These are phyloP conservation scores for Drosophila bocqueti DNA, from an alignment of 1,140 invertebrate species.

Conservation along the genomic window DNA sequence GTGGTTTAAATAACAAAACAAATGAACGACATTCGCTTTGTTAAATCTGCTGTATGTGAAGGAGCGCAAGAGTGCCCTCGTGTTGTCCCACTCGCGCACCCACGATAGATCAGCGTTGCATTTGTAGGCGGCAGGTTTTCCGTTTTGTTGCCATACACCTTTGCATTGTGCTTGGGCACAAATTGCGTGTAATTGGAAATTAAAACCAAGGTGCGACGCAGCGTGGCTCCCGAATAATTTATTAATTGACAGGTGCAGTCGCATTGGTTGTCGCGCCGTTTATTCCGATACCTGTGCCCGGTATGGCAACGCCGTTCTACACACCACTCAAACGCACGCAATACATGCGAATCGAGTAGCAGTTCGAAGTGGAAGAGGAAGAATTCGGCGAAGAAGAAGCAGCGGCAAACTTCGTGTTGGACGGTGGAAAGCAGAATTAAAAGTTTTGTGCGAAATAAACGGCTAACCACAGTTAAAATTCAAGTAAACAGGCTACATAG, in stretches of 20 bases:
- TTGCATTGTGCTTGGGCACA: neutral
- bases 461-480: conserved; percentile 5
- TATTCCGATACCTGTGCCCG: conserved; percentile 34
- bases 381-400: conserved; percentile 63
- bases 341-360: conserved; percentile 70
- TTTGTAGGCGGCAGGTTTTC: conserved; percentile 61
- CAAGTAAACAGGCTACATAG: neutral
- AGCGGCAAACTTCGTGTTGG: conserved; percentile 76
- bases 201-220: neutral
- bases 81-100: conserved; percentile 54
- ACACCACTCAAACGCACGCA: conserved; percentile 56
- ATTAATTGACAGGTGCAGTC: conserved; percentile 34
- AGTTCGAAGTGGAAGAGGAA: conserved; percentile 56
- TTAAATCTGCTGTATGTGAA: conserved; percentile 40
- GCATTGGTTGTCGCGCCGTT: conserved; percentile 6
- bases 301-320: conserved; percentile 62
- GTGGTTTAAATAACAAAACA: conserved; percentile 10
- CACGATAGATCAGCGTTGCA: conserved; percentile 44
- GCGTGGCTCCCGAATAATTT: conserved; percentile 1
- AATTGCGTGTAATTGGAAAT: conserved; percentile 32
- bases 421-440: conserved; percentile 50
- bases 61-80: conserved; percentile 31
- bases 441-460: conserved; percentile 48
- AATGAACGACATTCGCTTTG: conserved; percentile 42
- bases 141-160: conserved; percentile 41